Evolutionary conservation across 2,888 invertebrate species (phyloP), one percentile per base, ranked within the genome.

Genomic region (Papilio demoleus): DNA sequence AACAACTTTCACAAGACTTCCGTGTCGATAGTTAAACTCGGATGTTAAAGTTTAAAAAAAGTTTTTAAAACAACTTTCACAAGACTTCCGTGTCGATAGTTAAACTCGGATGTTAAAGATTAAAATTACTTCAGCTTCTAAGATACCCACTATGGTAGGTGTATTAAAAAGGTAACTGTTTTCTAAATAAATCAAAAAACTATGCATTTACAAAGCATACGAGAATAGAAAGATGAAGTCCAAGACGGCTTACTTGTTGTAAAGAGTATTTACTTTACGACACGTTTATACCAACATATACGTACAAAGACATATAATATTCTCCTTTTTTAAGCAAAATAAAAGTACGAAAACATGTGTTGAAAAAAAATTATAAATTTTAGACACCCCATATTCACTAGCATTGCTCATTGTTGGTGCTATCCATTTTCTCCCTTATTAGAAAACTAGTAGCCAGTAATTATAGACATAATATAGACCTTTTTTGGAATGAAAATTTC

Each of bases 11-110:
- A 59, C 59, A 36, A 59, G 36, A 59, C 34, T 59, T 59, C 59
- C 38, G 59, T 59, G 34, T 59, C 59, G 59, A 36, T 22, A 59
- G 59, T 59, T 59, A 38, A 59, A 58, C 58, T 34, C 58, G 58
- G 36, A 58, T n/a, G n/a, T n/a, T n/a, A n/a, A 38, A 59, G 59
- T 34, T 34, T 59, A 36, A 59, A 59, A 50, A 38, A 59, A 59
- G 36, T 59, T 59, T 31, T 38, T 38, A 36, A 38, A 38, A 12
- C 59, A 38, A 59, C 59, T 38, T 59, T 36, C 59, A 59, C 59
- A 36, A 59, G 36, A 59, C 34, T 59, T 59, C 59, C 38, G 59
- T 59, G 34, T 59, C 59, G 59, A 36, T 22, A 59, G 59, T 59
- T 59, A 38, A 59, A 58, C 58, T 34, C 58, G 58, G 36, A 31